Evolutionary conservation across 2,113 vertebrate species (phyloP).

Genomic region (Cygnus buccinator): DNA sequence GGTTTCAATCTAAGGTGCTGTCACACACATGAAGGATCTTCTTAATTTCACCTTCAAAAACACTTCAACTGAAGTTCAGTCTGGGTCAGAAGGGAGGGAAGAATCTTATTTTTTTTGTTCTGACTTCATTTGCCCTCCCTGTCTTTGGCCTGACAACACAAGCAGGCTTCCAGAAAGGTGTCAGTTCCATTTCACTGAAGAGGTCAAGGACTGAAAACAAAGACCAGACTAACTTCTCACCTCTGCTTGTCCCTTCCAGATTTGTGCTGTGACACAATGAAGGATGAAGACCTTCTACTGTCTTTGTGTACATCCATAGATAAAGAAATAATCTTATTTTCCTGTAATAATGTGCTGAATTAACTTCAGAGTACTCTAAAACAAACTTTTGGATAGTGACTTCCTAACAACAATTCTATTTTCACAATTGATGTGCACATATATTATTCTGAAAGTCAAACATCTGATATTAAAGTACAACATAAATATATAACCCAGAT

Average conservation of each 20-base stretch:
- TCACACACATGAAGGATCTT: slow-evolving; percentile 53
- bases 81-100: neutral
- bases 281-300: neutral
- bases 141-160: neutral
- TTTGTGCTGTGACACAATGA: neutral
- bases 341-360: neutral
- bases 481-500: neutral
- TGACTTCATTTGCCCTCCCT: neutral
- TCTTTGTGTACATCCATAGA: neutral
- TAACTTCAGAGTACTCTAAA: neutral
- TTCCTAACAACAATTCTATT: neutral
- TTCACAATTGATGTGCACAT: neutral
- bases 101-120: neutral
- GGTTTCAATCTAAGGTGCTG: slow-evolving; percentile 2
- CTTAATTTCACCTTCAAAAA: slow-evolving; percentile 41
- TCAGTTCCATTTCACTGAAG: neutral
- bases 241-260: neutral
- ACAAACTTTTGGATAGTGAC: neutral
- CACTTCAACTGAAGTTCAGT: neutral
- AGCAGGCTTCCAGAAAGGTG: neutral
- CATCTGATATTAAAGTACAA: neutral
- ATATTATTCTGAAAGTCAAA: neutral
- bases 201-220: neutral
- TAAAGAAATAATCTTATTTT: neutral
- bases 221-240: neutral